A percentile compares a stretch with the other conserved stretches of the same genome.
These are phyloP conservation scores for Luffia ferchaultella DNA, from an alignment of 2,888 invertebrate species.

Conservation along the genomic window DNA sequence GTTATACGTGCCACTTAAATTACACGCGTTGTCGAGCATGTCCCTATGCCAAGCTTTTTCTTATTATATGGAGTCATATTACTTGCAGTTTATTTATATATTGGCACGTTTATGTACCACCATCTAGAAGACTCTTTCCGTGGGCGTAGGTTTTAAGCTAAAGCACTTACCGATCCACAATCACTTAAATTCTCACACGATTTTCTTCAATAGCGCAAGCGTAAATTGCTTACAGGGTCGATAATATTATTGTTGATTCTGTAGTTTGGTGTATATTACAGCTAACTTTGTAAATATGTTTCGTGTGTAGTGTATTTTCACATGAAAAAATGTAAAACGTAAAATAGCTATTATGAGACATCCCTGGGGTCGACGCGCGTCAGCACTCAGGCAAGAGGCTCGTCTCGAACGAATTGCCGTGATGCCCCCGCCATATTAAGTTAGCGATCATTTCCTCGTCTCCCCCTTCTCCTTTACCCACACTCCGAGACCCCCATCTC, in stretches of 20 bases:
- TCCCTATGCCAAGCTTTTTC: too few species aligned
- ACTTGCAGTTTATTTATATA: background rate
- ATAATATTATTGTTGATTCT: too few species aligned
- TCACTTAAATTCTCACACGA: conserved; percentile 50
- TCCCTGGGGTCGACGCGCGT: conserved; percentile 10
- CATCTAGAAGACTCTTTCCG: conserved; percentile 12
- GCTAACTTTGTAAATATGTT: too few species aligned
- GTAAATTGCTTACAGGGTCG: conserved; percentile 35
- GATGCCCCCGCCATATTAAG: conserved; percentile 60
- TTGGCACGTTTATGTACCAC: background rate
- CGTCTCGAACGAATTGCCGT: conserved; percentile 61
- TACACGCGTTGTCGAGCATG: too few species aligned
- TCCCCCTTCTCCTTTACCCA: conserved; percentile 18
- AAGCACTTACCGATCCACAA: conserved; percentile 50
- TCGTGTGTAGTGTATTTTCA: too few species aligned
- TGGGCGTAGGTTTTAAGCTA: conserved; percentile 33
- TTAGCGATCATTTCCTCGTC: conserved; percentile 40
- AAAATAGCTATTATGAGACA: too few species aligned
- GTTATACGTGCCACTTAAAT: too few species aligned
- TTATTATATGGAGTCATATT: too few species aligned
- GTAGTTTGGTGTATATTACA: too few species aligned
- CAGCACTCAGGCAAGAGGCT: conserved; percentile 46
- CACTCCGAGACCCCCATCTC: background rate
- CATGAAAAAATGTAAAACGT: too few species aligned
- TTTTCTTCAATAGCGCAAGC: conserved; percentile 44